Percentiles rank a stretch among this genome's conserved stretches.
These are phyloP conservation scores for Eremobia ochroleuca DNA, from an alignment of 2,888 invertebrate genomes.

Conservation along the genomic window DNA sequence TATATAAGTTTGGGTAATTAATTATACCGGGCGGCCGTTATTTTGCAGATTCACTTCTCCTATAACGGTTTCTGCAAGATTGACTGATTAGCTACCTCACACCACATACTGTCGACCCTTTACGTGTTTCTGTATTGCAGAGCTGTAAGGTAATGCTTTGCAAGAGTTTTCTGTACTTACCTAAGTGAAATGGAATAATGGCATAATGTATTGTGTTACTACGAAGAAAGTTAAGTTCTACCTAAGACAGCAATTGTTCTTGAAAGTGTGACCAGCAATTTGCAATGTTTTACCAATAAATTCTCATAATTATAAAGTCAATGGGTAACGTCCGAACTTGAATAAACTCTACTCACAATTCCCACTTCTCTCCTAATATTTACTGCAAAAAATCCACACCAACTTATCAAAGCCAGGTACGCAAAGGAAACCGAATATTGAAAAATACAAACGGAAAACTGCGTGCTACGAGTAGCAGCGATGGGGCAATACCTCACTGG, in stretches of 20 bases:
- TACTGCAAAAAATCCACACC: conserved; percentile 32
- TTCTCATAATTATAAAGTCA: neutral
- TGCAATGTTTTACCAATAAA: neutral
- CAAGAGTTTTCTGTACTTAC: conserved; percentile 34
- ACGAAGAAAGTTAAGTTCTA: neutral
- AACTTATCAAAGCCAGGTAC: conserved; percentile 44
- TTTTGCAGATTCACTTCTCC: conserved; percentile 86
- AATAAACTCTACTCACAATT: neutral
- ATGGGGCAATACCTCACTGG: conserved; percentile 76
- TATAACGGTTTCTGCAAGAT: conserved; percentile 77
- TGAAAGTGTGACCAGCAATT: neutral
- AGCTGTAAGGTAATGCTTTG: conserved; percentile 32
- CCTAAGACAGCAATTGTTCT: conserved; percentile 11
- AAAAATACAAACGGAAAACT: conserved; percentile 73
- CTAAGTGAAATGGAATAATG: conserved; percentile 34
- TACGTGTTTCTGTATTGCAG: conserved; percentile 41
- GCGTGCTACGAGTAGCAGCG: conserved; percentile 61
- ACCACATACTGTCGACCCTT: conserved; percentile 55
- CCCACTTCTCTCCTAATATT: neutral
- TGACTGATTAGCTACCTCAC: conserved; percentile 80
- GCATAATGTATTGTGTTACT: conserved; percentile 15
- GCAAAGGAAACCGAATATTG: conserved; percentile 72
- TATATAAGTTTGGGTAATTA: conserved; percentile 88
- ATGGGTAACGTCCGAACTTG: neutral
- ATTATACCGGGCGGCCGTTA: conserved; percentile 84